A percentile compares a stretch with the other conserved stretches of the same genome.
These are phyloP conservation scores for Vimba vimba DNA, from an alignment of 2,113 vertebrate genomes.

Conservation along the genomic window DNA sequence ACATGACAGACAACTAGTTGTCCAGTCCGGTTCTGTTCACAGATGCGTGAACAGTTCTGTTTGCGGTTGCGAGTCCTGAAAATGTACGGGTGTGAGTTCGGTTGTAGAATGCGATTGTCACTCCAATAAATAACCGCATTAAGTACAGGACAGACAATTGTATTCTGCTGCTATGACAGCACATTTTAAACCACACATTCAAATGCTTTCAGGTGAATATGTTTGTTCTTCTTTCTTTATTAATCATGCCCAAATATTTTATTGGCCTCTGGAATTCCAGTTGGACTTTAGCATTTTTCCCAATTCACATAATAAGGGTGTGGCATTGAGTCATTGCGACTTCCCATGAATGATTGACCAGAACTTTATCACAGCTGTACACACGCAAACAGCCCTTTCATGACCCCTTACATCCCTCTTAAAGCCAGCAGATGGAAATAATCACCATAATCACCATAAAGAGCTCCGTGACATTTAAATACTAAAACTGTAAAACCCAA, in stretches of 20 bases:
- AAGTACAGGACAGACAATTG: too few relatives aligned
- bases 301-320: constrained; percentile 67
- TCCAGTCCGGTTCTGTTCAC: too few relatives aligned
- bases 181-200: neutral
- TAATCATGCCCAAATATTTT: neutral
- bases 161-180: neutral
- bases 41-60: too few relatives aligned
- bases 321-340: constrained; percentile 64
- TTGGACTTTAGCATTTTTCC: constrained; percentile 64
- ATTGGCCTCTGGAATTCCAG: constrained; percentile 24
- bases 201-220: neutral
- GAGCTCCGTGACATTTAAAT: neutral
- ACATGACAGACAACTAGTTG: too few relatives aligned
- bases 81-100: too few relatives aligned
- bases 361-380: constrained; percentile 62
- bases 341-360: constrained; percentile 76
- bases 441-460: constrained; percentile 5
- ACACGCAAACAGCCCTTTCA: constrained; percentile 23
- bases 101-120: too few relatives aligned
- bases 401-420: neutral
- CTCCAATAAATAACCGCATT: too few relatives aligned
- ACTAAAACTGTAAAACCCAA: neutral
- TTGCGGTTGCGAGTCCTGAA: too few relatives aligned
- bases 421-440: neutral
- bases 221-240: neutral